Evolutionary conservation across 2,113 vertebrate genomes (phyloP), one percentile per base, ranked within the genome.

Genomic region (Megaptera novaeangliae): DNA sequence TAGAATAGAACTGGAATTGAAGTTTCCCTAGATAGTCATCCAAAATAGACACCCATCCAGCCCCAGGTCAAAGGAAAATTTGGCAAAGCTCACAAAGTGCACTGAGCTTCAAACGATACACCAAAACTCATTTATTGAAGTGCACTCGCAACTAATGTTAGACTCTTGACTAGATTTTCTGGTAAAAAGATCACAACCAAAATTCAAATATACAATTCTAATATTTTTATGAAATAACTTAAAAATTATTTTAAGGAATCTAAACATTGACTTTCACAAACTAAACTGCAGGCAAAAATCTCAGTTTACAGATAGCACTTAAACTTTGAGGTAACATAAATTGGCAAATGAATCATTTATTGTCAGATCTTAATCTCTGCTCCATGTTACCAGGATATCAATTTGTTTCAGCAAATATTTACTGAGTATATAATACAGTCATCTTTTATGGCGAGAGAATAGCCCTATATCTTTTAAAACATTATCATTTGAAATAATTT

Each of bases 131-230:
- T 57, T 74, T 72, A 18, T 92, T 92, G 63, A 81, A 71, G 14
- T 77, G 21, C 1, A 74, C 74, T 31, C 29, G 5, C 39, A 88
- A 68, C 23, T 75, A 36, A 36, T 2, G 29, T 90, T 78, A 46
- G 41, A 49, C 31, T 66, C 61, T 57, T 36, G 36, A 34, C 25
- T 23, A 88, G 66, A 12, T 94, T 95, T 95, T 63, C 57, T n/a
- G 21, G 29, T 75, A 75, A 78, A 88, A 95, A 86, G 15, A 44
- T 36, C 44, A 89, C 15, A 94, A 68, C 80, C 31, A 88, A 88
- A 85, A 91, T 81, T 84, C 27, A 97, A 87, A 89, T 92, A 81
- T 2, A 1, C 25, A 72, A 82, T 85, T 88, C n/a, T 68, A 91
- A 88, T 64, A 72, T 41, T 88, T 91, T 87, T 46, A 61, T 90